Evolutionary conservation across 2,797 vertebrate species (phyloP), one percentile per base, ranked within the genome.

Genomic region (Molossus molossus): DNA sequence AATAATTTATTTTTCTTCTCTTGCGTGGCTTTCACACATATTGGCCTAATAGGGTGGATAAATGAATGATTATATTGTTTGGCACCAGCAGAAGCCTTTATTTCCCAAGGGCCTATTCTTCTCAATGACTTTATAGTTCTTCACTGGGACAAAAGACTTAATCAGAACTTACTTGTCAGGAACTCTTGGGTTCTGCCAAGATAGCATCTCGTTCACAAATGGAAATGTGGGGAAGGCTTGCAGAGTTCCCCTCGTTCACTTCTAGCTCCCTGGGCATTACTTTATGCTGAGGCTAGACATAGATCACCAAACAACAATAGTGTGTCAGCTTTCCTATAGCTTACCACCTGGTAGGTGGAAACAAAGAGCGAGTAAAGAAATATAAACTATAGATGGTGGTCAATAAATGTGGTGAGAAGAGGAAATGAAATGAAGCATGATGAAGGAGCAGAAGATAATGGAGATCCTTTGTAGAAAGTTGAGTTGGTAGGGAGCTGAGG

Each of bases 1-100:
- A 86, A 87, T 91, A 90, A 96, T 94, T 94, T 84, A 87, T 87
- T 93, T 83, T 96, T 92, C 82, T 86, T 89, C 9, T 87, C 50
- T 94, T 94, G 79, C 40, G 67, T 93, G 21, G 25, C 76, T 96
- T 95, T 29, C 77, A 91, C 53, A 79, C 81, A 25, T 85, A 77
- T 97, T 97, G 93, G 65, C 27, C 64, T 94, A 90, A 85, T 87
- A 86, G 29, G 37, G 50, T 97, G 18, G 92, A 86, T 87, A 81
- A 57, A 93, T 90, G 55, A 75, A 84, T 70, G 91, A 94, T 13
- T 77, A 50, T 91, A 89, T 94, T 95, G 33, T 77, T 93, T 95
- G 92, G 94, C 79, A 90, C 20, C 29, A 65, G 67, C 25, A 40
- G 84, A 93, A 95, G 55, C 70, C 50, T 17, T 53, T 93, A 77